Conservation (phyloP, 2,888 invertebrate species). For the Loripinus fragilis region DNA sequence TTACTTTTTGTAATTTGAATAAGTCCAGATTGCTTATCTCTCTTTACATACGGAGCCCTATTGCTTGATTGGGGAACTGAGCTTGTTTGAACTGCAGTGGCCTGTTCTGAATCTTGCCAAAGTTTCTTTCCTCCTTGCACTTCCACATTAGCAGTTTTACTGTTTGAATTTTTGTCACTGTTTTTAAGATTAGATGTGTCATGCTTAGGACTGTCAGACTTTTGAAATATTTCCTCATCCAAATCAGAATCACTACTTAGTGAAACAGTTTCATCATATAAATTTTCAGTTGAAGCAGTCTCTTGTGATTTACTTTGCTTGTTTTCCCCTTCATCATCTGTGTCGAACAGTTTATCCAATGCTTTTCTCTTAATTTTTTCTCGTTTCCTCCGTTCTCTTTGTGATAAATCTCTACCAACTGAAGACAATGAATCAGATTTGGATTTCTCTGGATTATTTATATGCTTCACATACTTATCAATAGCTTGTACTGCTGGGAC, state of each 20-base stretch:
- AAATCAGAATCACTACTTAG: constrained; percentile 27
- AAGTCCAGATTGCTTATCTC: too few species aligned
- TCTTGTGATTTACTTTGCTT: neutral
- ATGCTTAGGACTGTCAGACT: neutral
- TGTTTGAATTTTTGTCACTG: too few species aligned
- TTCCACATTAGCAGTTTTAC: too few species aligned
- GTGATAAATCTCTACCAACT: neutral
- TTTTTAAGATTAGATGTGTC: too few species aligned
- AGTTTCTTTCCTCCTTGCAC: too few species aligned
- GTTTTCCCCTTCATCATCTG: constrained; percentile 51
- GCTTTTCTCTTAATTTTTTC: constrained; percentile 49
- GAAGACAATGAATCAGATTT: neutral
- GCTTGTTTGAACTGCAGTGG: neutral
- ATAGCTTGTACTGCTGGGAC: neutral
- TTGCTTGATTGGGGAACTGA: neutral
- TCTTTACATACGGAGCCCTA: too few species aligned
- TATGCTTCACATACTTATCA: constrained; percentile 10
- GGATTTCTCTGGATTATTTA: neutral
- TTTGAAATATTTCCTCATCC: neutral
- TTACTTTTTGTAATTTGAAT: too few species aligned
- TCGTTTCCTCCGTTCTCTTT: constrained; percentile 22
- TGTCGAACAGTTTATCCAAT: constrained; percentile 47
- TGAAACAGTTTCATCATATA: constrained; percentile 57
- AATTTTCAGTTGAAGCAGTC: neutral
- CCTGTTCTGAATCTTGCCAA: too few species aligned